Percentiles rank a stretch among this genome's conserved stretches.
Conservation (phyloP, 1,140 invertebrate genomes). For the Agraylea sexmaculata region DNA sequence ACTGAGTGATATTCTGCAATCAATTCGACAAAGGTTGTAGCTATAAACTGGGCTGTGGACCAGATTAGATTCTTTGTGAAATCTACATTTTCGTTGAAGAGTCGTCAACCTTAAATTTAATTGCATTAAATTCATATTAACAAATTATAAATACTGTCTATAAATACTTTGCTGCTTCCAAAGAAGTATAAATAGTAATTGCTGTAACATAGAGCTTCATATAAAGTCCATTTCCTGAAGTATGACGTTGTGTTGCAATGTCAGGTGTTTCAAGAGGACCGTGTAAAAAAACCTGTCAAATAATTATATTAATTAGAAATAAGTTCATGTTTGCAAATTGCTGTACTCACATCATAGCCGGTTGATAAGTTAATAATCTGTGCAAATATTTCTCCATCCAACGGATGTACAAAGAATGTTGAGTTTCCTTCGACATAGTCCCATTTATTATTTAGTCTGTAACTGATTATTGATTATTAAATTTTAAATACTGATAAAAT, state of each 20-base stretch:
- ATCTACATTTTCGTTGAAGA: constrained; percentile 50
- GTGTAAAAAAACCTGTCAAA: constrained; percentile 42
- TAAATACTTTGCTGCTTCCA: constrained; percentile 32
- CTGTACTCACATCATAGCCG: constrained; percentile 41
- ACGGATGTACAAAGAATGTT: constrained; percentile 49
- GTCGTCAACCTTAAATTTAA: constrained; percentile 38
- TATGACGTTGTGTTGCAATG: constrained; percentile 39
- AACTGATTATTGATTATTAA: constrained; percentile 28
- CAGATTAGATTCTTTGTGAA: constrained; percentile 48
- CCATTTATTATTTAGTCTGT: constrained; percentile 43
- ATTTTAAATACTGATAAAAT: constrained; percentile 3
- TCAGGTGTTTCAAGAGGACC: constrained; percentile 45
- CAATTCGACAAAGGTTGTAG: constrained; percentile 51
- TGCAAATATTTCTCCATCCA: constrained; percentile 57
- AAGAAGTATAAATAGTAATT: constrained; percentile 33
- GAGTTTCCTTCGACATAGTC: constrained; percentile 35
- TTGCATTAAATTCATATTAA: constrained; percentile 9
- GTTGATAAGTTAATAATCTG: constrained; percentile 56
- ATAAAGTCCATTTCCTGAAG: constrained; percentile 35
- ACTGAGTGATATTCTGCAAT: constrained; percentile 48
- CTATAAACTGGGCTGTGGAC: constrained; percentile 49
- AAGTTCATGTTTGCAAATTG: neutral
- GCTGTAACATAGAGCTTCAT: constrained; percentile 38
- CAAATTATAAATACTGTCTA: constrained; percentile 5
- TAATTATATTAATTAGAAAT: neutral